Base-by-base conservation (phyloP, 1,140 invertebrate genomes). In the Pachypeltis micranthus region DNA sequence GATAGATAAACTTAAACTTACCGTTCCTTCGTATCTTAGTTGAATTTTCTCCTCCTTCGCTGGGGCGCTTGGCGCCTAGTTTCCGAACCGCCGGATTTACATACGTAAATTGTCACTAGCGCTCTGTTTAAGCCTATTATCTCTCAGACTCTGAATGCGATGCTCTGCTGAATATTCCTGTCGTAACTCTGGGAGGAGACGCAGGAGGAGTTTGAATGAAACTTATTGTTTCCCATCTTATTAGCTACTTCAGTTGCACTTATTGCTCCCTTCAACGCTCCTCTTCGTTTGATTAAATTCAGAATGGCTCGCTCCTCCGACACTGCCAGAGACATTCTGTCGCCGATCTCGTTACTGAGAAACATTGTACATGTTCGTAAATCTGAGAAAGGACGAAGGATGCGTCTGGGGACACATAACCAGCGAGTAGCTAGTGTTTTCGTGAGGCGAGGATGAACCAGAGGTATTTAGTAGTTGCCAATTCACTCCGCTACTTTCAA, bases 1-100 rank as follows among this genome's bases (percentile, higher is more conserved):
- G 47, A 51, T 51, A 51, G 47, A 51, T 51, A 51, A 51, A 51
- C 47, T 51, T 51, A 51, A 51, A 51, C 47, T 51, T 21, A 51
- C 47, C 47, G 47, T 51, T n/a, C n/a, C n/a, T n/a, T 3, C 47
- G 47, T 51, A 51, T 51, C 47, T 51, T 21, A 51, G 34, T 51
- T 51, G 47, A 21, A 51, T 51, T 51, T 51, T 21, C 23, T 39
- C 7, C 7, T 39, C 34, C 34, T 39, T 10, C 34, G 12, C 47
- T 4, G 10, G 47, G 3, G 7, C 47, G 47, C 23, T 51, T 21
- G 47, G 47, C 47, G 47, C 47, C 47, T 21, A 51, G 47, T 51
- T 10, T 51, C 21, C 47, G 34, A 51, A 51, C 47, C 47, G 47
- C 47, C 23, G 47, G 7, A 51, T 51, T 51, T 51, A 51, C 47